phyloP scores from a whole-genome alignment of 92 coral and sea anemone genomes.

The Paramuricea clavata region DNA sequence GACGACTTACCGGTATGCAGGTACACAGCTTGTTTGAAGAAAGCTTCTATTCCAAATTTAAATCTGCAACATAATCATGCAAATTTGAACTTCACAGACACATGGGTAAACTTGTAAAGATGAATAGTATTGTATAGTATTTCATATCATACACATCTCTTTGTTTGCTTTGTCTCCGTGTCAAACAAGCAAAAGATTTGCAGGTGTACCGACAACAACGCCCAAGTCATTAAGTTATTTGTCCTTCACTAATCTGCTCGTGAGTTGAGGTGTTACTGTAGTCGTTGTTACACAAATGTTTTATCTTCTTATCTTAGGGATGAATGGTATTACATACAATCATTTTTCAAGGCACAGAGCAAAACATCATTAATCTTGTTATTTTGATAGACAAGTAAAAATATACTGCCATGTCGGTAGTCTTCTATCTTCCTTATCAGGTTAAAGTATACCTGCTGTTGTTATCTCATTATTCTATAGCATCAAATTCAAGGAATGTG shows the following conservation, averaged over 20 bases:
- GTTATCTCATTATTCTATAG: not conserved
- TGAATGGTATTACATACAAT: not conserved
- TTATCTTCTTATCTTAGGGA: not conserved
- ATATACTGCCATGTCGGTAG: not conserved
- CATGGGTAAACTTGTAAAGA: not conserved
- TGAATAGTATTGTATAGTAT: not conserved
- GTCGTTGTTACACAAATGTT: not conserved
- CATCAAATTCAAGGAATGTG: constrained; percentile 2
- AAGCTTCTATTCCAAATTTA: too few relatives aligned
- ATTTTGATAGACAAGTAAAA: constrained; percentile 1
- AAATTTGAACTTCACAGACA: not conserved
- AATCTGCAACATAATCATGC: not conserved
- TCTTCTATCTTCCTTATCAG: not conserved
- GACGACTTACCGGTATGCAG: too few relatives aligned
- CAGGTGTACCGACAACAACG: not conserved
- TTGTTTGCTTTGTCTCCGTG: not conserved
- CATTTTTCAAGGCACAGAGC: not conserved
- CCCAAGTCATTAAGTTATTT: constrained; percentile 11
- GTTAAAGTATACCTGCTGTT: not conserved
- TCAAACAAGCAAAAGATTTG: not conserved
- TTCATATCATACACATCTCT: not conserved
- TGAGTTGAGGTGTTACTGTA: not conserved
- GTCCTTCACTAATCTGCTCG: constrained; percentile 7
- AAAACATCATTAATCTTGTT: not conserved
- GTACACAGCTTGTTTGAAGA: too few relatives aligned